Evolutionary conservation across 2,797 vertebrate species (phyloP).

Genomic region (Erpetoichthys calabaricus): DNA sequence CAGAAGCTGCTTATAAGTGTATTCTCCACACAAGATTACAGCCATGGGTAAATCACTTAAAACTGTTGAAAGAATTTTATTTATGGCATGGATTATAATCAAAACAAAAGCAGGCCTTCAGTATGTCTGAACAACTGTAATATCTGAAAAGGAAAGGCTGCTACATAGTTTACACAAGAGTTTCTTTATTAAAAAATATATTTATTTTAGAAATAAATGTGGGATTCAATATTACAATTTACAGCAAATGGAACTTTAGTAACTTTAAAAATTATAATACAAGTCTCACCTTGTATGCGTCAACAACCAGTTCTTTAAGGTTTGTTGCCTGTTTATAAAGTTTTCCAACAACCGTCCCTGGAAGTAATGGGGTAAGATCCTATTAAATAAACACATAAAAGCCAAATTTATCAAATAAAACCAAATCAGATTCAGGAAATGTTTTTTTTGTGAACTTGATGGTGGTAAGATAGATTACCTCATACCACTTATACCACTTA

Average conservation of each 20-base stretch:
- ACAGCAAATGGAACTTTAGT: too few relatives aligned
- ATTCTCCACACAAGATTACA: too few relatives aligned
- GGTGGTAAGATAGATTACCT: slow-evolving; percentile 54
- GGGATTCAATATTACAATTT: too few relatives aligned
- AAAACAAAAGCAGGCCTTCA: slow-evolving; percentile 1
- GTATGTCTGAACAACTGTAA: slow-evolving; percentile 2
- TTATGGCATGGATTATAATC: neutral
- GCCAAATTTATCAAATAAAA: neutral
- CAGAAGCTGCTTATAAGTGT: too few relatives aligned
- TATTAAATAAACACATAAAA: slow-evolving; percentile 30
- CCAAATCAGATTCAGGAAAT: neutral
- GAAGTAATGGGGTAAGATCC: slow-evolving; percentile 73
- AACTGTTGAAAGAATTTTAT: too few relatives aligned
- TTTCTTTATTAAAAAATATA: too few relatives aligned
- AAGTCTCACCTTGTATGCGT: slow-evolving; percentile 77
- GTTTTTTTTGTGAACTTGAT: too few relatives aligned
- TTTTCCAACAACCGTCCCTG: slow-evolving; percentile 74
- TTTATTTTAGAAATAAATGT: too few relatives aligned
- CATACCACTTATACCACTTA: slow-evolving; percentile 87
- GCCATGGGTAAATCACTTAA: too few relatives aligned
- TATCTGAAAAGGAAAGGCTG: neutral
- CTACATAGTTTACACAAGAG: too few relatives aligned
- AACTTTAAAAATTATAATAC: too few relatives aligned
- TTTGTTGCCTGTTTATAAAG: slow-evolving; percentile 77
- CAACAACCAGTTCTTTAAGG: slow-evolving; percentile 80